Base-by-base conservation (phyloP, 2,113 vertebrate genomes). In the Bostrychus sinensis region DNA sequence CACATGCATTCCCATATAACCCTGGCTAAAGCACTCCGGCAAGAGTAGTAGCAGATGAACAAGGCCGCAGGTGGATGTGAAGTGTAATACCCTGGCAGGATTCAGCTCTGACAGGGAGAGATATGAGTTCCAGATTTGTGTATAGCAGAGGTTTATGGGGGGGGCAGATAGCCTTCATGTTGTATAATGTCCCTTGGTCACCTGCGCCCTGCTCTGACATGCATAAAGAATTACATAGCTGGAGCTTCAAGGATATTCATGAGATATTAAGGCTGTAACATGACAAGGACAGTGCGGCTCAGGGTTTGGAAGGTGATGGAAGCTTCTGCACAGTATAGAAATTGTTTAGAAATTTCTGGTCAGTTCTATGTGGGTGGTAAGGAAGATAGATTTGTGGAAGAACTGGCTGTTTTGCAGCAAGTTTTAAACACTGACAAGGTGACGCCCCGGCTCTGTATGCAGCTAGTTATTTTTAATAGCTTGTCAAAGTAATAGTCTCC, bases 51-150 rank as follows among this genome's bases (percentile, higher is more conserved):
- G 59, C 30, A 43, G 63, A 83, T 71, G 66, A 81, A 73, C 59
- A 71, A 66, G 69, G 74, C 67, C 65, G 66, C 68, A 76, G 58
- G 64, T 87, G 59, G 56, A 78, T 3, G 30, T 13, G 37, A n/a
- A n/a, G n/a, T 34, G 14, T 77, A 72, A 65, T 23, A 46, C 37
- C 56, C 59, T 42, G 36, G 30, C 41, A 32, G 56, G 57, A 69
- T 80, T 70, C 39, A 69, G 69, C 75, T 70, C 59, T 72, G 72
- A 81, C 70, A 66, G 66, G 55, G 42, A 62, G 57, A 46, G 38
- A 60, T 56, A 67, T 39, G 37, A 77, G 23, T 9, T 25, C 17
- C 57, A 34, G 20, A 81, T 69, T 64, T 7, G 32, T 8, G 32
- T 8, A n/a, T n/a, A 34, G 45, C 4, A 11, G 22, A 12, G 45